These are phyloP conservation scores for Fregata magnificens DNA, from an alignment of 2,113 vertebrate genomes.

Conservation along the genomic window DNA sequence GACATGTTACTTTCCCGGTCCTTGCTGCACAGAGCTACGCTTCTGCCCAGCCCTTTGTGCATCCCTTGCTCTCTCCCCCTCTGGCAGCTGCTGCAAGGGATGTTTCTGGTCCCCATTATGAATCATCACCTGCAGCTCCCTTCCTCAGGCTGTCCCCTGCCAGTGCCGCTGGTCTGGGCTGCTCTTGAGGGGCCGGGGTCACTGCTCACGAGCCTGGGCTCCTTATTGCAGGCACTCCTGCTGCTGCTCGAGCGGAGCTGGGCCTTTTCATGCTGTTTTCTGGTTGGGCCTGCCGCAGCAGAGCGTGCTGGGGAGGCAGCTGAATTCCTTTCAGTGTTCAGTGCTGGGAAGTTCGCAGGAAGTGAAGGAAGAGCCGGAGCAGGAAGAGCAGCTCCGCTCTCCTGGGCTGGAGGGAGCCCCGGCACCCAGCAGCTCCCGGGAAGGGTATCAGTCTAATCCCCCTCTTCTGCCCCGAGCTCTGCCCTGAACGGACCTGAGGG, in stretches of 20 bases:
- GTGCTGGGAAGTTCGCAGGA: not conserved
- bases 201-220: not conserved
- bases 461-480: not conserved
- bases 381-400: not conserved
- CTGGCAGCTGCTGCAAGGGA: not conserved
- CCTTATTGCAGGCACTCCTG: not conserved
- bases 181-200: rapidly evolving
- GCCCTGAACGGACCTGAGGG: no score
- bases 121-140: not conserved
- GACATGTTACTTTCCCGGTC: rapidly evolving
- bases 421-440: rapidly evolving
- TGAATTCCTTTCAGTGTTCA: not conserved
- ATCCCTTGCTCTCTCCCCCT: not conserved
- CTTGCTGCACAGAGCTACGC: rapidly evolving
- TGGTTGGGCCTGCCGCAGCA: not conserved
- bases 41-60: not conserved
- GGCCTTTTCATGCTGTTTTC: not conserved
- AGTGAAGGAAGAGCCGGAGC: not conserved
- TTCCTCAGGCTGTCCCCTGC: not conserved
- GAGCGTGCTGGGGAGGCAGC: rapidly evolving
- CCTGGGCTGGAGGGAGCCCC: not conserved
- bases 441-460: not conserved
- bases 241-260: not conserved
- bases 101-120: not conserved
- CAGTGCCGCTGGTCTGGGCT: rapidly evolving